Conservation (phyloP, 2,797 vertebrate genomes). For the Notoglanidium macrostoma region DNA sequence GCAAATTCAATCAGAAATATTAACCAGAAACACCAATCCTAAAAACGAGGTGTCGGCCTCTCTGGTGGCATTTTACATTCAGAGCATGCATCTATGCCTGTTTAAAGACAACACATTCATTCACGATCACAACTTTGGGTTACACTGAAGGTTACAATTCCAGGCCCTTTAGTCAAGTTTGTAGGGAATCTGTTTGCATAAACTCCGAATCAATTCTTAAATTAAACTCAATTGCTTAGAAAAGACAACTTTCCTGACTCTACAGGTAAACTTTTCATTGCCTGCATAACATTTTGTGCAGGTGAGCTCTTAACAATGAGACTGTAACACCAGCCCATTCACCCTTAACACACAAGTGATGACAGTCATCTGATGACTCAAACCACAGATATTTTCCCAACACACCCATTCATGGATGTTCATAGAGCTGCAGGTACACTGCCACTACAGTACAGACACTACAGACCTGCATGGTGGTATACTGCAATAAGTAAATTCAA, state of each 20-base stretch:
- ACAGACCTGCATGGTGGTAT: background rate
- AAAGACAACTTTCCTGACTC: background rate
- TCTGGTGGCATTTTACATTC: background rate
- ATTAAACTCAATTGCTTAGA: background rate
- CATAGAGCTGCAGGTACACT: background rate
- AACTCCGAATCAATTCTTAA: background rate
- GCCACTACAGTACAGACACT: background rate
- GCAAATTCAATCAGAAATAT: conserved; percentile 22
- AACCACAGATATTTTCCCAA: conserved; percentile 31
- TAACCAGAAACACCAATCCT: background rate
- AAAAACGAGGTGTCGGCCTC: background rate
- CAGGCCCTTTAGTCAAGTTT: background rate
- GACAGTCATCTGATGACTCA: conserved; percentile 35
- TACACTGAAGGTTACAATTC: background rate
- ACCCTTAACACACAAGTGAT: conserved; percentile 30
- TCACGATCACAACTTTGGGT: background rate
- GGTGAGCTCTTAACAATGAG: background rate
- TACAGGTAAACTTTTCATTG: background rate
- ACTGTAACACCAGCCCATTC: background rate
- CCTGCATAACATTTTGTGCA: background rate
- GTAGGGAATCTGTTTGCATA: background rate
- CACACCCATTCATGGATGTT: conserved; percentile 20
- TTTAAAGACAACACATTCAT: background rate
- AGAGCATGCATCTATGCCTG: background rate
- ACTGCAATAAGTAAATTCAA: background rate